Base-by-base conservation (phyloP, 1,140 invertebrate species). In the Hycleus phaleratus region DNA sequence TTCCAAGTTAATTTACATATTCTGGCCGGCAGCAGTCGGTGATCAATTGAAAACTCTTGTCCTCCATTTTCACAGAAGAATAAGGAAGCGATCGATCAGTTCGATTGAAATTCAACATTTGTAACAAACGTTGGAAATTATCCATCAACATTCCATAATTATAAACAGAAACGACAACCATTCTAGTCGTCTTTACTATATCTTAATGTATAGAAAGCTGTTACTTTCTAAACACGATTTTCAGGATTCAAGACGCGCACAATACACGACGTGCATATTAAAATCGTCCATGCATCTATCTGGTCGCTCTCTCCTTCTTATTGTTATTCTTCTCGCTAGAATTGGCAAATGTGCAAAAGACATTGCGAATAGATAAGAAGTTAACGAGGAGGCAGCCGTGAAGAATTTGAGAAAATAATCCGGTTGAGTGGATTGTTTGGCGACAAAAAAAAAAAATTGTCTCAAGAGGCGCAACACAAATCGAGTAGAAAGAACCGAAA, bases 321-420 rank as follows among this genome's bases (percentile, higher is more conserved):
- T 66, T 66, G 58, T 64, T 66, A 66, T 66, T 64, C 64, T 58
- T 60, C 59, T 64, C 64, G 62, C 50, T 58, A 61, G 45, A 44
- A 62, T 61, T 64, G 59, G 62, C 57, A 66, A 66, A 66, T 66
- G 64, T 66, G 64, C 64, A 66, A 66, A 66, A 66, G 71, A 71
- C 62, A 61, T 68, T 43, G 63, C 57, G 58, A 63, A 62, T 60
- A 60, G 63, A 65, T 65, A 65, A 60, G 58, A 62, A 63, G 58
- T 65, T 63, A 65, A 58, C 61, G 58, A 63, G 49, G 54, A 62
- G 50, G 51, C 51, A 45, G 51, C 51, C 51, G 42, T 53, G 51
- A 53, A 53, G 51, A 53, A 53, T 53, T 53, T 53, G 8, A 45
- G 10, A 53, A 52, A 52, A 52, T 52, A 43, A 52, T 52, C 42